Evolutionary conservation across 2,888 invertebrate species (phyloP).

Genomic region (Hanleya hanleyi): DNA sequence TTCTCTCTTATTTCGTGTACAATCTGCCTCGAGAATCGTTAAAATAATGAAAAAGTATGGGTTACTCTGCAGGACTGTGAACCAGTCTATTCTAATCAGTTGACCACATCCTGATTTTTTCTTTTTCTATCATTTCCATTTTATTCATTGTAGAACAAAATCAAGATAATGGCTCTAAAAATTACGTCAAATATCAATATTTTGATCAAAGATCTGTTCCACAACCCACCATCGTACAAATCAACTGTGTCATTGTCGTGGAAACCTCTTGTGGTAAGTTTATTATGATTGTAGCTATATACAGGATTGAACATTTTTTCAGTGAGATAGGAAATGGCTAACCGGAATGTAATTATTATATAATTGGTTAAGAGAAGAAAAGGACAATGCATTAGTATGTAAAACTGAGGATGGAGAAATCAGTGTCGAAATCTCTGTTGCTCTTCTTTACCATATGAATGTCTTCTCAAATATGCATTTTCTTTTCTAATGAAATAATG

Average conservation of each 20-base stretch:
- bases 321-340: background rate
- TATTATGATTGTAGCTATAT: background rate
- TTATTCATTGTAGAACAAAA: constrained; percentile 75
- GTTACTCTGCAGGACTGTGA: too few relatives aligned
- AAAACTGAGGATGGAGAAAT: too few relatives aligned
- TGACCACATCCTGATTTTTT: background rate
- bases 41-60: too few relatives aligned
- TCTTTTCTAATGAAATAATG: too few relatives aligned
- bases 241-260: constrained; percentile 73
- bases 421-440: too few relatives aligned
- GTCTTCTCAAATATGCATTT: too few relatives aligned
- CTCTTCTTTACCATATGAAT: too few relatives aligned
- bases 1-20: too few relatives aligned
- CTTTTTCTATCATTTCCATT: background rate
- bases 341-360: too few relatives aligned
- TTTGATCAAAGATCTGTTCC: constrained; percentile 94
- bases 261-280: constrained; percentile 66
- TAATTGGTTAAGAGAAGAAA: too few relatives aligned
- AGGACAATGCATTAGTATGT: too few relatives aligned
- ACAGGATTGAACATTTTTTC: background rate
- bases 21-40: too few relatives aligned
- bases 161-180: constrained; percentile 82
- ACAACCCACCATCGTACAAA: constrained; percentile 94
- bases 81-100: background rate
- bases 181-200: constrained; percentile 94